These are phyloP conservation scores for Timema cristinae DNA, from an alignment of 2,888 invertebrate species.

Conservation along the genomic window DNA sequence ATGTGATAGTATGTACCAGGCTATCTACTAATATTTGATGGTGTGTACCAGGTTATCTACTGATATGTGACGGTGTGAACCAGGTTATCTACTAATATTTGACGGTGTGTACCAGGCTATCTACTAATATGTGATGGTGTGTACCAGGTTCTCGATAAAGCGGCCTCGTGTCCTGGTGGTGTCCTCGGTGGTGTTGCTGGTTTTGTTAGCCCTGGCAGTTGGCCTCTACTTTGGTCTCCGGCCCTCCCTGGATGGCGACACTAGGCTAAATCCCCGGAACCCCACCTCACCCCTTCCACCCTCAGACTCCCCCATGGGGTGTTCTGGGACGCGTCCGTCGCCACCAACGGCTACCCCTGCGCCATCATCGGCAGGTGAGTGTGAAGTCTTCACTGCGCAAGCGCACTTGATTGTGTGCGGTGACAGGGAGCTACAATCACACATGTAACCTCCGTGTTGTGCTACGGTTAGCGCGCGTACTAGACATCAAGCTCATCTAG, in stretches of 20 bases:
- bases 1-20: no score
- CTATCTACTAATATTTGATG: no score
- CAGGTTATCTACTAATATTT: no score
- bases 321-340: conserved; percentile 55
- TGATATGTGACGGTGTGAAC: no score
- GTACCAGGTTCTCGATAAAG: conserved; percentile 8
- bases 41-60: no score
- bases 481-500: no score
- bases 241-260: neutral
- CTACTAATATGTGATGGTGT: no score
- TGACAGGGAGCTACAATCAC: neutral
- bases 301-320: conserved; percentile 29
- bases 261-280: conserved; percentile 9
- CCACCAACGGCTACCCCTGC: conserved; percentile 71
- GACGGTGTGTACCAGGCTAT: no score
- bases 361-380: conserved; percentile 64
- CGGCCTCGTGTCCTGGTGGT: conserved; percentile 12
- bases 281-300: conserved; percentile 23
- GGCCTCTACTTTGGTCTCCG: conserved; percentile 25
- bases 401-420: neutral
- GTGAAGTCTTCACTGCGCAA: conserved; percentile 1
- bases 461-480: no score
- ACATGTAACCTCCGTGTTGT: no score
- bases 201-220: conserved; percentile 11
- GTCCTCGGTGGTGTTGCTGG: neutral